These are phyloP conservation scores for Cynocephalus volans DNA, from an alignment of 2,113 vertebrate species.

Conservation along the genomic window DNA sequence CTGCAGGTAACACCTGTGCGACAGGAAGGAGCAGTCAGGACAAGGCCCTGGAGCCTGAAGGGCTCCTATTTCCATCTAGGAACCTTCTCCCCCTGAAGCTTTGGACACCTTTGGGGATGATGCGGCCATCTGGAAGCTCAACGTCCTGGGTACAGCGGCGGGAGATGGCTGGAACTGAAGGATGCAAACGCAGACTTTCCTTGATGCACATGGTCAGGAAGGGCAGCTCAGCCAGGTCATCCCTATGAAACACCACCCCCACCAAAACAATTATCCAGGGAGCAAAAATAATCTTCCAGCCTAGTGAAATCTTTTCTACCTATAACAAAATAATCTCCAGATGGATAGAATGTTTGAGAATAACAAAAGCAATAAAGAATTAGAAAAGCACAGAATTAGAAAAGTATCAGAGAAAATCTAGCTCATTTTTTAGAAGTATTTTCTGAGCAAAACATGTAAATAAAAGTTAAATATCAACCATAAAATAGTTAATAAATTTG, in stretches of 20 bases:
- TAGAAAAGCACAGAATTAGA: not conserved
- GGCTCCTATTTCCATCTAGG: not conserved
- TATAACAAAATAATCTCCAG: not conserved
- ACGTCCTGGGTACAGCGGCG: constrained; percentile 91
- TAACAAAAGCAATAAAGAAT: not conserved
- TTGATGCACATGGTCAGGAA: constrained; percentile 98
- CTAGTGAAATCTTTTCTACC: not conserved
- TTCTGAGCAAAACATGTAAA: not conserved
- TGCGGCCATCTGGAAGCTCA: constrained; percentile 76
- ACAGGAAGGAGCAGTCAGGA: not conserved
- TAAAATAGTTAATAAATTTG: not conserved
- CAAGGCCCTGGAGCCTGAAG: fast-evolving
- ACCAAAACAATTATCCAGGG: not conserved
- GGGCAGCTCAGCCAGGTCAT: constrained; percentile 92
- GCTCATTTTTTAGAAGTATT: not conserved
- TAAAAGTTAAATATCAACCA: not conserved
- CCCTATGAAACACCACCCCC: constrained; percentile 86
- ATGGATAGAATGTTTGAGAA: not conserved
- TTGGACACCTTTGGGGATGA: constrained; percentile 91
- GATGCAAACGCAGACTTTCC: constrained; percentile 83
- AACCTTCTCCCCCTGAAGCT: fast-evolving
- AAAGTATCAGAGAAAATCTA: not conserved
- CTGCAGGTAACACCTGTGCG: constrained; percentile 89
- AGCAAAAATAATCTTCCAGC: not conserved
- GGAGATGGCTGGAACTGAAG: constrained; percentile 89